Base-by-base conservation (phyloP, 2,113 vertebrate genomes). In the Brachionichthys hirsutus region DNA sequence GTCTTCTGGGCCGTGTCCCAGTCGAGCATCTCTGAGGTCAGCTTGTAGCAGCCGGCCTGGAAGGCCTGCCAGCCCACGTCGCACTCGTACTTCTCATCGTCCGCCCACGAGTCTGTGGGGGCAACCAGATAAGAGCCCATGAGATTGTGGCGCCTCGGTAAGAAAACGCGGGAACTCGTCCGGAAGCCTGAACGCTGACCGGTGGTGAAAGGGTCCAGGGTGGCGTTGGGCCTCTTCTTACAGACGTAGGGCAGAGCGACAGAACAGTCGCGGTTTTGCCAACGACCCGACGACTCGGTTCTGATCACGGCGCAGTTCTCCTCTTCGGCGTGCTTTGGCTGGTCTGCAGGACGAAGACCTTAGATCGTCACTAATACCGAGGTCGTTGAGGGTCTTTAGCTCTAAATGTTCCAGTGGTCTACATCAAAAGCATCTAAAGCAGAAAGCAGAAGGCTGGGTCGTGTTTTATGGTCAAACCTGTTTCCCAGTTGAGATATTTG, bases 401-500 rank as follows among this genome's bases (percentile, higher is more conserved):
- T 16, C 6, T 2, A 56, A 50, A 66, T 38, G 24, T 55, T 61
- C 54, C 14, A 34, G 46, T 2, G 38, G 12, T 41, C 63, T 15
- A 15, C 49, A 36, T 16, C 44, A 38, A 75, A 50, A 30, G 24
- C 24, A 4, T 30, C 24, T 30, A 30, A 30, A 6, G 24, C 42
- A 54, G 42, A 47, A 43, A 34, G 8, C 24, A 30, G 24, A 3
- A 47, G 34, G 44, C 18, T 54, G 62, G 34, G 35, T 0, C 58
- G 45, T 61, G n/a, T 68, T 77, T 78, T 44, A 12, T 9, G 60
- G 65, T 46, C 91, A 93, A 83, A 98, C 97, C 96, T 50, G 82
- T 88, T 82, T 98, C 96, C 97, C 97, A 99, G 91, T 98, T 98
- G 80, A 99, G 95, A 85, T 94, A 99, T 67, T 98, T 98, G 52